phyloP scores from a whole-genome alignment of 1,140 invertebrate genomes.

The Eufriesea mexicana region DNA sequence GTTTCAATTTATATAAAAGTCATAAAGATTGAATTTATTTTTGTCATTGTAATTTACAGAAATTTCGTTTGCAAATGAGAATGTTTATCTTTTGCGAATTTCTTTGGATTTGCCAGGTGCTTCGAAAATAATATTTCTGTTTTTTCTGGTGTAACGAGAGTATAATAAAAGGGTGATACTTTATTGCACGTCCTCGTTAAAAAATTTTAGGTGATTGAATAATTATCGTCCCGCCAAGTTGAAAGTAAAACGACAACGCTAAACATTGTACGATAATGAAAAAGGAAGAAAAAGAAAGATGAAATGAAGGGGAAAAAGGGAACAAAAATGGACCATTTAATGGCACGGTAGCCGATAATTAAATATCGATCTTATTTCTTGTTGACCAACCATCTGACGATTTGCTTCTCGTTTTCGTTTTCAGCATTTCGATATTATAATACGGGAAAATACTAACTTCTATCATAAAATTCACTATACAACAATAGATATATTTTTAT shows the following conservation, averaged over 20 bases:
- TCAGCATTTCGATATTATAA: background rate
- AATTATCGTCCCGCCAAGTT: background rate
- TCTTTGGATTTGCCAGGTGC: no score
- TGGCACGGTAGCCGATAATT: background rate
- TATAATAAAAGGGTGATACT: background rate
- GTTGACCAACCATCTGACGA: background rate
- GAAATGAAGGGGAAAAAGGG: no score
- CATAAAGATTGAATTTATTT: no score
- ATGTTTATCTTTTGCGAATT: no score
- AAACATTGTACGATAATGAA: background rate
- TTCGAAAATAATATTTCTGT: no score
- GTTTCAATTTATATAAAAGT: no score
- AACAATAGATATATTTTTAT: background rate
- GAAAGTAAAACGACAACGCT: constrained; percentile 1
- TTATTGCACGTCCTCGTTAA: no score
- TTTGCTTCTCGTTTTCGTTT: background rate
- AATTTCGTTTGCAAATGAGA: no score
- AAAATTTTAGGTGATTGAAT: no score
- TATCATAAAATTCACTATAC: no score
- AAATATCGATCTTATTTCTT: constrained; percentile 30
- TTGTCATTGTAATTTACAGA: no score
- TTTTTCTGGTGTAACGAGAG: background rate
- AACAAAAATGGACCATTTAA: background rate
- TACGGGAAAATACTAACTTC: background rate
- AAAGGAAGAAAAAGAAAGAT: background rate